Evolutionary conservation across 2,888 invertebrate genomes (phyloP), one percentile per base, ranked within the genome.

Genomic region (Mechanitis messenoides): DNA sequence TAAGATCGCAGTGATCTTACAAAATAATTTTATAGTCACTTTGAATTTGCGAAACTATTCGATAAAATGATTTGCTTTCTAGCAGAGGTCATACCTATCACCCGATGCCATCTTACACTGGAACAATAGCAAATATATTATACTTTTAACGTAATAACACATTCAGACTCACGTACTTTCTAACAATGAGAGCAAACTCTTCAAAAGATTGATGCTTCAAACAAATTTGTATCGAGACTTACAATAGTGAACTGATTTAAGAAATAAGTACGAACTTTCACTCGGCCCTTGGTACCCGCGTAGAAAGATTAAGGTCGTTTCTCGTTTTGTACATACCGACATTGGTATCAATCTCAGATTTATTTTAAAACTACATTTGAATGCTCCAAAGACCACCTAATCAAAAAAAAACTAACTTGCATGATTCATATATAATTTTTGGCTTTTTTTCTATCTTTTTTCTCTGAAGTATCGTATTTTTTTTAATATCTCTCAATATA

Each of bases 211-310:
- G 81, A 84, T 82, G 78, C 71, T 74, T 66, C 70, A 78, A 70
- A 79, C 76, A 77, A 83, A 84, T 84, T 73, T 80, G 80, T 79
- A 84, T 81, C 81, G 70, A 68, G 74, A 72, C 70, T 70, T 68
- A 85, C 81, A 83, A 85, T 80, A 66, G 67, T 74, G 78, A 69
- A 73, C 76, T 78, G 74, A 81, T 83, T 83, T 79, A 79, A 77
- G 78, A 84, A 84, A 82, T 80, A 81, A 78, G 76, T 72, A 74
- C 74, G 64, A 76, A 84, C 88, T 89, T 89, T 89, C 89, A 79
- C 87, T 80, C 68, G 82, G 85, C 87, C 89, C 87, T 88, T 81
- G 73, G 69, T 68, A 74, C 71, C 68, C 72, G 70, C 75, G 71
- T 69, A 68, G 57, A 73, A 72, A 72, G 62, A 75, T 80, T 74